phyloP scores from a whole-genome alignment of 1,140 invertebrate species.

The Drosophila aff. region DNA sequence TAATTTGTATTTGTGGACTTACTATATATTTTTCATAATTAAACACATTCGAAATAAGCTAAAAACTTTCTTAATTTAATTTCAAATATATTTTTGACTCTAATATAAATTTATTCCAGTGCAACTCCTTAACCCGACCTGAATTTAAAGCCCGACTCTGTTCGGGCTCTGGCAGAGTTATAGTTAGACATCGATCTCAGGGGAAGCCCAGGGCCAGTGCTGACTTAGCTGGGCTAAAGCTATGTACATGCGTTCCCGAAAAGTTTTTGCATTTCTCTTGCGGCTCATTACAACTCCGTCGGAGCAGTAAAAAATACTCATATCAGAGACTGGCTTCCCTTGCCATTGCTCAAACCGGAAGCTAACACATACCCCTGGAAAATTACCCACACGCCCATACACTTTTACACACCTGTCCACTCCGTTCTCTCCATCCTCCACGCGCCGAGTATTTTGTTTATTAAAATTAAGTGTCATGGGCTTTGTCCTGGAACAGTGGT shows the following conservation, averaged over 20 bases:
- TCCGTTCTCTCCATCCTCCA: slow-evolving; percentile 10
- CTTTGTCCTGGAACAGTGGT: slow-evolving; percentile 45
- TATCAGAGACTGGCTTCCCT: slow-evolving; percentile 42
- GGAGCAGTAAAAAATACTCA: slow-evolving; percentile 50
- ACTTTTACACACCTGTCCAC: background rate
- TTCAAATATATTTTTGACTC: background rate
- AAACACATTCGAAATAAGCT: too few relatives aligned
- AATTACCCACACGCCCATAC: background rate
- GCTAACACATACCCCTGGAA: slow-evolving; percentile 1
- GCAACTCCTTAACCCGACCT: background rate
- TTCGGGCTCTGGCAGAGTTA: slow-evolving; percentile 57
- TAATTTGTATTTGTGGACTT: background rate
- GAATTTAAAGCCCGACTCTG: slow-evolving; percentile 9
- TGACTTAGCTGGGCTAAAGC: slow-evolving; percentile 56
- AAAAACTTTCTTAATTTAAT: too few relatives aligned
- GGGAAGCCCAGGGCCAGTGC: slow-evolving; percentile 40
- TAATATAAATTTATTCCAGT: background rate
- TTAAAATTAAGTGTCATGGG: slow-evolving; percentile 77
- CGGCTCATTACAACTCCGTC: slow-evolving; percentile 75
- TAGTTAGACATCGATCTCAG: slow-evolving; percentile 76
- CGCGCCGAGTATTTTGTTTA: slow-evolving; percentile 76
- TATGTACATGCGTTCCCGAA: slow-evolving; percentile 8
- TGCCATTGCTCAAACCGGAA: slow-evolving; percentile 20
- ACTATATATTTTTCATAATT: background rate
- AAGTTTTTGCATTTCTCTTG: slow-evolving; percentile 79